phyloP scores from a whole-genome alignment of 1,140 invertebrate genomes.

The Rhizoglyphus robini region DNA sequence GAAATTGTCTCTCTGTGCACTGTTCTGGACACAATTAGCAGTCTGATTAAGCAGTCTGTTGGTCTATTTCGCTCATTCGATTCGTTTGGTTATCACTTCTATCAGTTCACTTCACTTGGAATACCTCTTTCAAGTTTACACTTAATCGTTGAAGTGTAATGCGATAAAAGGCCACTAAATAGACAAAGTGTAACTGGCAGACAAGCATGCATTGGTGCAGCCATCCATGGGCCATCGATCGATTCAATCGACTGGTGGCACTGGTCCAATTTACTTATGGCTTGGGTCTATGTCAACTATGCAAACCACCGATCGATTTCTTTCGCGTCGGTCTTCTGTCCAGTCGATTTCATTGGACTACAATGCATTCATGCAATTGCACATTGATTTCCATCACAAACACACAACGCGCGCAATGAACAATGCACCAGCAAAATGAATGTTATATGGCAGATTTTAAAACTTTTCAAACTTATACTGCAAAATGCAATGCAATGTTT shows the following conservation, averaged over 20 bases:
- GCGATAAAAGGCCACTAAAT: not conserved
- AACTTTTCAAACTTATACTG: no score
- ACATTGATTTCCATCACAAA: not conserved
- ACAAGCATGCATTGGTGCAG: not conserved
- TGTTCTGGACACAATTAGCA: not conserved
- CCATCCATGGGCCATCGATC: not conserved
- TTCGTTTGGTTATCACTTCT: not conserved
- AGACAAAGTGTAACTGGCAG: not conserved
- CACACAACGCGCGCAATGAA: not conserved
- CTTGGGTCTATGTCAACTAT: not conserved
- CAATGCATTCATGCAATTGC: no score
- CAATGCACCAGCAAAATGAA: no score
- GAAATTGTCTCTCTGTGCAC: no score
- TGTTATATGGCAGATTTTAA: no score
- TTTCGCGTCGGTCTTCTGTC: not conserved
- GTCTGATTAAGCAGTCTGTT: not conserved
- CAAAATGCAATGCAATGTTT: no score
- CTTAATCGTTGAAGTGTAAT: constrained; percentile 12
- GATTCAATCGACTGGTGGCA: not conserved
- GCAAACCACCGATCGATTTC: not conserved
- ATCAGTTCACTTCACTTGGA: no score
- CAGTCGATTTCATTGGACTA: not conserved
- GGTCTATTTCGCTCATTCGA: no score
- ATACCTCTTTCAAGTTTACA: constrained; percentile 1
- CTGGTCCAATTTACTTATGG: constrained; percentile 5